Conservation (phyloP, 2,797 vertebrate genomes). For the Epinephelus coioides region DNA sequence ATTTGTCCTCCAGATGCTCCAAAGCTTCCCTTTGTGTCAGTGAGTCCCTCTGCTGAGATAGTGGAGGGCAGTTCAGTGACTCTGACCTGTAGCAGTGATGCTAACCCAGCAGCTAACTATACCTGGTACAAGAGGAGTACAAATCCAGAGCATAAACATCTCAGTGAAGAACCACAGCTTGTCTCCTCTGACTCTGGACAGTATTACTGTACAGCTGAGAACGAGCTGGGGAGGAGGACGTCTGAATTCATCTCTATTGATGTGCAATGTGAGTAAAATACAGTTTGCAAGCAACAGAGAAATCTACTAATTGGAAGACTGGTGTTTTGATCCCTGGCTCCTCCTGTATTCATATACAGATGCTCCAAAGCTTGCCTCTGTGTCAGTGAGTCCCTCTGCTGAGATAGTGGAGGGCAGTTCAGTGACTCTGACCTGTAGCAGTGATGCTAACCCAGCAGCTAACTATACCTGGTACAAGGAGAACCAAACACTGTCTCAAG, state of each 20-base stretch:
- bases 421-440: not conserved
- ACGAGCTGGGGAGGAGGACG: too few relatives aligned
- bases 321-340: too few relatives aligned
- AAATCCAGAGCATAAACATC: too few relatives aligned
- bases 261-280: too few relatives aligned
- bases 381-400: not conserved
- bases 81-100: constrained; percentile 63
- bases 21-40: not conserved
- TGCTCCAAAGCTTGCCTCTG: not conserved
- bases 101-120: constrained; percentile 51
- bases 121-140: constrained; percentile 49
- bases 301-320: too few relatives aligned
- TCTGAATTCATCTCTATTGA: too few relatives aligned
- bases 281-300: too few relatives aligned
- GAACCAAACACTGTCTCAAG: not conserved
- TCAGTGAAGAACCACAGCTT: too few relatives aligned
- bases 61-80: constrained; percentile 36
- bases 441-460: constrained; percentile 44
- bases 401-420: not conserved
- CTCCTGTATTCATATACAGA: not conserved
- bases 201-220: too few relatives aligned
- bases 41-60: constrained; percentile 18
- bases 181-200: too few relatives aligned
- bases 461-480: constrained; percentile 37
- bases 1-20: not conserved